Percentiles rank a stretch among this genome's conserved stretches.
Evolutionary conservation across 2,113 vertebrate genomes (phyloP).

Genomic region (Falcunculus frontatus): DNA sequence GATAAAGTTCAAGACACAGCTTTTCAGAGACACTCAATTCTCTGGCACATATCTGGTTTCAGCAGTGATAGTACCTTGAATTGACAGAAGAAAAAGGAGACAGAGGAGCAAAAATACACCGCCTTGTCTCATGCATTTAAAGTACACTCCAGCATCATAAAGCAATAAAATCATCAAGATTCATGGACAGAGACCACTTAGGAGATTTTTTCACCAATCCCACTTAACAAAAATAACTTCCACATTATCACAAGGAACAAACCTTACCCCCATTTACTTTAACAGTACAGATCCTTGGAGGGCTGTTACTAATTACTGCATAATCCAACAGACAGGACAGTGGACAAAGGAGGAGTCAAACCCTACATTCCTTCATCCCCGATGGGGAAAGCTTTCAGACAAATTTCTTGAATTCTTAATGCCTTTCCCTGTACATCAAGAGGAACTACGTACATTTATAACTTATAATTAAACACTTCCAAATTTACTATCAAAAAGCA

Average conservation of each 20-base stretch:
- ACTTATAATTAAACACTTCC: neutral
- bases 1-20: neutral
- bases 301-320: neutral
- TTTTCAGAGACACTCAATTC: neutral
- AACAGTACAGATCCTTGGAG: neutral
- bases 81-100: neutral
- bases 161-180: neutral
- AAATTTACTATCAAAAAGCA: neutral
- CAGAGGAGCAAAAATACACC: neutral
- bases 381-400: neutral
- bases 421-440: neutral
- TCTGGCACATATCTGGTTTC: neutral
- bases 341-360: neutral
- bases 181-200: neutral
- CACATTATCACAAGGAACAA: neutral
- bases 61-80: neutral
- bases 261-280: neutral
- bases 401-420: neutral
- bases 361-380: neutral
- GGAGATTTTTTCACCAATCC: neutral
- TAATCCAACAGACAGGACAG: neutral
- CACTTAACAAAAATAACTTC: neutral
- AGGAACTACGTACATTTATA: neutral
- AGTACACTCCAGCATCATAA: neutral
- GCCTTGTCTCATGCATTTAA: neutral